Evolutionary conservation across 2,113 vertebrate species (phyloP).

Genomic region (Limanda limanda): DNA sequence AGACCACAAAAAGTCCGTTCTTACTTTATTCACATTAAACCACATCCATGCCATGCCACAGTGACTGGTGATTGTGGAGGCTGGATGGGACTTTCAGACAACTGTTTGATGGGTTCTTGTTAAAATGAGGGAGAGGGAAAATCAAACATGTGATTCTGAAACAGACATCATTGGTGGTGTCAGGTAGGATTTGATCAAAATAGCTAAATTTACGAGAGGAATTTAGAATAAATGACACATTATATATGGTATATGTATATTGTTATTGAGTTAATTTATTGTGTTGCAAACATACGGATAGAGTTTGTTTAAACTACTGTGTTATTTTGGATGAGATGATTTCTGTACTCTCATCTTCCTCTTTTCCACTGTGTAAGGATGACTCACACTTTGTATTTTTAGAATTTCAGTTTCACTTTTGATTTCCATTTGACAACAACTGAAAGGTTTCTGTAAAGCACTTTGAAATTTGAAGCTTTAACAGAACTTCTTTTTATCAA

Average conservation of each 20-base stretch:
- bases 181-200: neutral
- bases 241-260: neutral
- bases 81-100: neutral
- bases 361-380: neutral
- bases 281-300: no score
- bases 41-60: neutral
- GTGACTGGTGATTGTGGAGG: neutral
- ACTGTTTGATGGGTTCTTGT: neutral
- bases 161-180: neutral
- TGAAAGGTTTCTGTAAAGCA: neutral
- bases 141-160: constrained; percentile 14
- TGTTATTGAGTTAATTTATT: neutral
- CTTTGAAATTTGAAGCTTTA: neutral
- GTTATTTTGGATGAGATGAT: no score
- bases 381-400: neutral
- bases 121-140: no score
- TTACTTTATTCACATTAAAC: neutral
- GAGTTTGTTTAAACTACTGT: neutral
- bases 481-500: no score
- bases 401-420: neutral
- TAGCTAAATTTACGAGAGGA: neutral
- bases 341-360: neutral
- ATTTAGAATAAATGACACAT: neutral
- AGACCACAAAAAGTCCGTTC: constrained; percentile 10
- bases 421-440: neutral